Evolutionary conservation across 2,113 vertebrate genomes (phyloP), one percentile per base, ranked within the genome.

Genomic region (Hemiprocne comata): DNA sequence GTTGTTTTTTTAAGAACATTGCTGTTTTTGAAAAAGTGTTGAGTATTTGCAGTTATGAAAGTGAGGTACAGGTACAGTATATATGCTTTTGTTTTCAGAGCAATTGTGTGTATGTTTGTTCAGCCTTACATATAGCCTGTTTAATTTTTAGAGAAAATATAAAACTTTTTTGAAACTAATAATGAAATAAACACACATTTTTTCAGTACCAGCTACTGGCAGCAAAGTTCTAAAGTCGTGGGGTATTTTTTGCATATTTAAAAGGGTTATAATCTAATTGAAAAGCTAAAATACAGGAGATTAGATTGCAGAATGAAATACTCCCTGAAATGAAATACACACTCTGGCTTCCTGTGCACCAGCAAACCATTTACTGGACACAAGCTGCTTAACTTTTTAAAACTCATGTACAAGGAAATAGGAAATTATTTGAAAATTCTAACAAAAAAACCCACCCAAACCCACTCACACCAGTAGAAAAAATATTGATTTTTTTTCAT

Each of bases 401-500:
- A 84, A 29, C 3, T 61, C 18, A 34, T 70, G 33, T 80, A 42
- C 31, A 60, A 71, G 16, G 13, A 76, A 83, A 65, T 18, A n/a
- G 85, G 75, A 89, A 93, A 48, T 31, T 1, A 4, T 69, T 85
- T 75, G 28, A 80, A 54, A 85, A 65, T 57, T 36, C 11, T 64
- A 53, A 44, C 9, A 51, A 72, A 84, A 46, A 2, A 3, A 0
- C 28, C 6, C 0, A 42, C 21, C 7, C 11, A 66, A 72, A 46
- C 3, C 12, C 5, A n/a, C 10, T 1, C 7, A 13, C 10, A 81
- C 58, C 7, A 53, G 6, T 50, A 71, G 29, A 79, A 87, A 58
- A 19, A 76, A 23, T 34, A 66, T 34, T 69, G 10, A 12, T 66
- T 89, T 94, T 89, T 93, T 94, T 44, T 95, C 18, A 66, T 70